phyloP scores from a whole-genome alignment of 2,797 vertebrate genomes.

The Chrosomus eos region DNA sequence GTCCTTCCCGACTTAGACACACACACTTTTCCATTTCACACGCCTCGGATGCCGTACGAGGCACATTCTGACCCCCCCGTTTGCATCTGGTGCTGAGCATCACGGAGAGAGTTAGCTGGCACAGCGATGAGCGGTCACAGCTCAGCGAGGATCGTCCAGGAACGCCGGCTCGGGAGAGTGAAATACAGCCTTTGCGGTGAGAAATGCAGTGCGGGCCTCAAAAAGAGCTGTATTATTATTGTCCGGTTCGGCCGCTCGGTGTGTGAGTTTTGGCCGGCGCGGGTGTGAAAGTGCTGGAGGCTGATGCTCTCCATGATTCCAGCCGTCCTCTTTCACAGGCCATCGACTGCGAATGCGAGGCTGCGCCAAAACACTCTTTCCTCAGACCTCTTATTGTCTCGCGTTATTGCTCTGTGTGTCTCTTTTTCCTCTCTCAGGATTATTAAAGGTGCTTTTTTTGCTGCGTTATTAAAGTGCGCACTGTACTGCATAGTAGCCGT shows the following conservation, averaged over 20 bases:
- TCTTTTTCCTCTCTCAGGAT: constrained; percentile 18
- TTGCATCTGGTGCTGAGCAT: neutral
- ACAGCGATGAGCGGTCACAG: constrained; percentile 22
- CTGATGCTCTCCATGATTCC: constrained; percentile 44
- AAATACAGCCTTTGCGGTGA: constrained; percentile 24
- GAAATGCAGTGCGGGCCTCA: constrained; percentile 25
- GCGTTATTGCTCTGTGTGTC: constrained; percentile 49
- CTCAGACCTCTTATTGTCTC: constrained; percentile 56
- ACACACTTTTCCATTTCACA: constrained; percentile 32
- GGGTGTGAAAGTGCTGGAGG: constrained; percentile 57
- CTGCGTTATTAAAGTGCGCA: constrained; percentile 1
- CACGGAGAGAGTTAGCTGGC: neutral
- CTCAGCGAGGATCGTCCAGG: constrained; percentile 8
- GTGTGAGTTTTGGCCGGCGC: constrained; percentile 74
- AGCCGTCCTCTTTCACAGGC: constrained; percentile 51
- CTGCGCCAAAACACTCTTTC: constrained; percentile 44
- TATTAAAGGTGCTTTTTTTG: constrained; percentile 43
- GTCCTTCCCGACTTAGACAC: neutral
- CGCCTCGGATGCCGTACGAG: neutral
- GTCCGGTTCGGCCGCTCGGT: constrained; percentile 39
- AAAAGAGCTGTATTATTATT: constrained; percentile 52
- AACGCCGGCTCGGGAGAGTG: constrained; percentile 38
- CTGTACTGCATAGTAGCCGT: constrained; percentile 17
- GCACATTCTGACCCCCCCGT: neutral
- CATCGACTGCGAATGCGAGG: constrained; percentile 30